A percentile compares a stretch with the other conserved stretches of the same genome.
Evolutionary conservation across 2,797 vertebrate species (phyloP).

Genomic region (Chelon labrosus): DNA sequence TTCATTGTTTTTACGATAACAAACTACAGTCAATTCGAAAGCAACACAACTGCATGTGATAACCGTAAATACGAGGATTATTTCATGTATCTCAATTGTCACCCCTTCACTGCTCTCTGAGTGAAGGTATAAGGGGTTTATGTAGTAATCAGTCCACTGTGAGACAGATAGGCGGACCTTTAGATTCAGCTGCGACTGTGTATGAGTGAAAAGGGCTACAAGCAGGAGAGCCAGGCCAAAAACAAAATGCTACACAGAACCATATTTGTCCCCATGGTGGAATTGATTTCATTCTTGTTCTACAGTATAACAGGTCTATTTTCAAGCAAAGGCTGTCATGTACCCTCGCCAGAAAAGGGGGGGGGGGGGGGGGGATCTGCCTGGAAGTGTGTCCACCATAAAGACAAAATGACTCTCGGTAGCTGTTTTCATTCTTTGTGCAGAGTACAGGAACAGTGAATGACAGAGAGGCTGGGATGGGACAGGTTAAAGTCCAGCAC

Average conservation of each 20-base stretch:
- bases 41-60: constrained; percentile 29
- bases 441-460: constrained; percentile 77
- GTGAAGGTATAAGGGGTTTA: constrained; percentile 34
- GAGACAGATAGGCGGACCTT: constrained; percentile 68
- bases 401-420: constrained; percentile 79
- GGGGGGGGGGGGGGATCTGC: constrained; percentile 19
- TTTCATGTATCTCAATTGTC: constrained; percentile 43
- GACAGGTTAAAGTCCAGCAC: constrained; percentile 80
- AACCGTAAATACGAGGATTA: constrained; percentile 40
- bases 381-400: constrained; percentile 68
- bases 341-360: constrained; percentile 23
- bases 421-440: constrained; percentile 78
- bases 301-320: constrained; percentile 35
- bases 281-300: constrained; percentile 46
- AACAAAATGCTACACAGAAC: constrained; percentile 78
- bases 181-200: constrained; percentile 75
- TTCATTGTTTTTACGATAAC: constrained; percentile 47
- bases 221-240: constrained; percentile 80
- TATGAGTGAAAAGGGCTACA: constrained; percentile 76
- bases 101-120: constrained; percentile 13
- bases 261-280: constrained; percentile 75
- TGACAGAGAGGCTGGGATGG: constrained; percentile 78
- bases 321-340: constrained; percentile 28
- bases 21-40: constrained; percentile 53
- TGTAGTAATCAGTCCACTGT: constrained; percentile 48